phyloP scores from a whole-genome alignment of 2,888 invertebrate species.

The Rhyacophila evoluta region DNA sequence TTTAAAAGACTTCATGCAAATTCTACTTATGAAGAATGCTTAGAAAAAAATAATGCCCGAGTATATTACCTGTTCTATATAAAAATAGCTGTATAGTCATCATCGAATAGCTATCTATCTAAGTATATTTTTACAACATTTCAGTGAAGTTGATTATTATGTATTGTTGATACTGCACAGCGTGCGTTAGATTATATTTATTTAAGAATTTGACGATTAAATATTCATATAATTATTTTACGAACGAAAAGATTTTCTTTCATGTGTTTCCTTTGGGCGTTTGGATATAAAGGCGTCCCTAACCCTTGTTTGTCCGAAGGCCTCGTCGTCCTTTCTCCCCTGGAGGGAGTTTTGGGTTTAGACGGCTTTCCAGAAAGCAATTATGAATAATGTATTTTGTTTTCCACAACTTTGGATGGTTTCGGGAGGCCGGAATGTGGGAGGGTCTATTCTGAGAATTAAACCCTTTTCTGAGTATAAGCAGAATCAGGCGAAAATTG shows the following conservation, averaged over 20 bases:
- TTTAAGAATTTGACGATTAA: no score
- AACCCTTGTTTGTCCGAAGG: constrained; percentile 45
- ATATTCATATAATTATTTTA: constrained; percentile 43
- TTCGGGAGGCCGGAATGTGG: constrained; percentile 26
- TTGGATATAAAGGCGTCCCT: constrained; percentile 39
- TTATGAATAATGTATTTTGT: constrained; percentile 54
- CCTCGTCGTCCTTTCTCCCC: constrained; percentile 7
- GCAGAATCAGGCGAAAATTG: not conserved
- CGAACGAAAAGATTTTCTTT: constrained; percentile 51
- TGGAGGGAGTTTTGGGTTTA: constrained; percentile 17
- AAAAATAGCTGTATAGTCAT: no score
- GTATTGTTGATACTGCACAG: no score
- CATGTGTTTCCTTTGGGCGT: constrained; percentile 49
- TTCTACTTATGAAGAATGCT: no score
- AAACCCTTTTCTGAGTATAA: constrained; percentile 14
- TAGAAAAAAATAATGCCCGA: no score
- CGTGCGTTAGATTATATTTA: no score
- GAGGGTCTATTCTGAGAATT: constrained; percentile 22
- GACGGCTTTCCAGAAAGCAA: constrained; percentile 51
- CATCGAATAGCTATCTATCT: no score
- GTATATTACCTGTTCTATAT: no score
- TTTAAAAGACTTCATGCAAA: no score
- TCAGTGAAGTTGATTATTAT: no score
- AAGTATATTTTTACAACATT: no score
- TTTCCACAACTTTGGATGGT: constrained; percentile 38